Base-by-base conservation (phyloP, 2,888 invertebrate genomes). In the Drosophila acutilabella region DNA sequence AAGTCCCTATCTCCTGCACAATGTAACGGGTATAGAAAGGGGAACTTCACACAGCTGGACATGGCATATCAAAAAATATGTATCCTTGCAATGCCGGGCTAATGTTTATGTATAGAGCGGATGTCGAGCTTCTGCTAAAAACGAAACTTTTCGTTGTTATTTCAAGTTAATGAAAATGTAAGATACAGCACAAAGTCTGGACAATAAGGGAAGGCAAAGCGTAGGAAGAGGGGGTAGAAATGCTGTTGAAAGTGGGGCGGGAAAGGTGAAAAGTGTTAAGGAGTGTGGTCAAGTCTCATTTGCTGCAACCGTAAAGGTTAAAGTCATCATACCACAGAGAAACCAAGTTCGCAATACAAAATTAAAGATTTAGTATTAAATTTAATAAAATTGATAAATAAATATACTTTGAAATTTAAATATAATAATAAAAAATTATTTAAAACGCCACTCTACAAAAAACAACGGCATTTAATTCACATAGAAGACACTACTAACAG, bases 101-200 rank as follows among this genome's bases (percentile, higher is more conserved):
- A 72, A 84, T 81, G 76, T 81, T 81, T 81, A 75, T 78, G 79
- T 84, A 72, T 72, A 53, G 50, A 68, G 45, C 40, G 54, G 59
- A 59, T 57, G 64, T 67, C 23, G 59, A 40, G 66, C 73, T 66
- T 50, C 71, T 60, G 57, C 61, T 45, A 16, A 64, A 70, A 82
- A 67, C 51, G 58, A 68, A 75, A 74, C 84, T 87, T 87, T 81
- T 66, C 71, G 57, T 66, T 87, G 79, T 87, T 84, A 87, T 84
- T 87, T 76, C 58, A 81, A 76, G 81, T 76, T 87, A 87, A 84
- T 81, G 88, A 84, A 87, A 87, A 84, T 76, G 79, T 87, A 81
- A 75, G 81, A 80, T 48, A 78, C 66, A 60, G 36, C 18, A 52
- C 23, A 26, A 11, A 53, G 16, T 53, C 23, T 30, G 41, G n/a